Percentiles rank a stretch among this genome's conserved stretches.
phyloP scores from a whole-genome alignment of 2,113 vertebrate genomes.

The Thunnus thynnus region DNA sequence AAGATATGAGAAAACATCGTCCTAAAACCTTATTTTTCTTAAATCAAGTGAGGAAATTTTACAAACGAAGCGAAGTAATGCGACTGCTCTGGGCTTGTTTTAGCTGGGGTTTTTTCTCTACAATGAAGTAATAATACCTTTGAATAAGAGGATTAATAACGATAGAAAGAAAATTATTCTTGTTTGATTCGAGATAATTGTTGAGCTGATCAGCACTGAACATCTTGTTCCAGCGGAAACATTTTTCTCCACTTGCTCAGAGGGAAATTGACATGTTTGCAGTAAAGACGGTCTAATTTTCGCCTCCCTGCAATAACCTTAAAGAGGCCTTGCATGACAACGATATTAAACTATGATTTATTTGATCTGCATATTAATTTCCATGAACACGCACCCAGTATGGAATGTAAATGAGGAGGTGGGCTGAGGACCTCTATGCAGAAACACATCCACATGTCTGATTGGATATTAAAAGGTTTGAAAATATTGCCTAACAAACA shows the following conservation, averaged over 20 bases:
- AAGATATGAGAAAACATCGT: background rate
- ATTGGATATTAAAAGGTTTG: constrained; percentile 28
- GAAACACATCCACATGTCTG: background rate
- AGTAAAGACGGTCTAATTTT: background rate
- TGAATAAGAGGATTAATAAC: background rate
- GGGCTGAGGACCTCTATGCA: background rate
- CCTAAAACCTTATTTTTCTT: background rate
- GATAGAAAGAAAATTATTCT: background rate
- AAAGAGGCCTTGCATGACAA: constrained; percentile 16
- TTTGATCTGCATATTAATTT: constrained; percentile 54
- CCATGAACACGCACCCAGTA: background rate
- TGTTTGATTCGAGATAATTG: background rate
- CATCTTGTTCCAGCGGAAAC: background rate
- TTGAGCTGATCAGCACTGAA: constrained; percentile 2
- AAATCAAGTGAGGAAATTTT: background rate
- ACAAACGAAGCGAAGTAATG: background rate
- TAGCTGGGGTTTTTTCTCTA: background rate
- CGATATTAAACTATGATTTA: constrained; percentile 55
- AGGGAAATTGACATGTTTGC: background rate
- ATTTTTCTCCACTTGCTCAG: background rate
- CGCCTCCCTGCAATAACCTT: constrained; percentile 16
- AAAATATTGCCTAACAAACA: constrained; percentile 25
- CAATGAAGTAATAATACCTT: background rate
- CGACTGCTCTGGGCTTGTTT: background rate
- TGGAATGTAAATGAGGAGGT: constrained; percentile 40